A percentile compares a stretch with the other conserved stretches of the same genome.
These are phyloP conservation scores for Masticophis lateralis DNA, from an alignment of 2,797 vertebrate genomes.

Conservation along the genomic window DNA sequence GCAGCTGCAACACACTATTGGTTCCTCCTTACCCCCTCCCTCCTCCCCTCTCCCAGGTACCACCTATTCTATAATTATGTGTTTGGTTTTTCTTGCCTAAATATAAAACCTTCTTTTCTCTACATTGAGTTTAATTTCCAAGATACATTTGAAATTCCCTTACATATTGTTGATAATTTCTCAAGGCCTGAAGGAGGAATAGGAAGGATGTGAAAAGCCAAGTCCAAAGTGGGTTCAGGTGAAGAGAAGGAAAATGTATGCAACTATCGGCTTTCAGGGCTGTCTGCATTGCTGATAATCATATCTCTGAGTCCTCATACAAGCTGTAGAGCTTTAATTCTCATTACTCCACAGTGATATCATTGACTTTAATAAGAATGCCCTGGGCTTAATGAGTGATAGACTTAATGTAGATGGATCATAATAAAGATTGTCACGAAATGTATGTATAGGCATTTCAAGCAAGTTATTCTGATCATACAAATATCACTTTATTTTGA, in stretches of 20 bases:
- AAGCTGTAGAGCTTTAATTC: neutral
- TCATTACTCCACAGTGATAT: neutral
- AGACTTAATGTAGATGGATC: neutral
- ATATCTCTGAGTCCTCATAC: neutral
- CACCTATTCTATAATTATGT: neutral
- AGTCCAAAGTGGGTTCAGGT: neutral
- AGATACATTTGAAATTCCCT: neutral
- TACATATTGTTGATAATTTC: neutral
- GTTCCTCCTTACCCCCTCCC: too few relatives aligned
- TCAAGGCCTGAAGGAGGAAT: neutral
- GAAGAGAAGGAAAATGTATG: neutral
- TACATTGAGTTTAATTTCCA: neutral
- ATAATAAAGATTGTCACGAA: conserved; percentile 12
- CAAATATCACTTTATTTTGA: neutral
- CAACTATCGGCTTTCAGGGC: neutral
- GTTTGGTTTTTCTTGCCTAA: neutral
- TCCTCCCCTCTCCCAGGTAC: neutral
- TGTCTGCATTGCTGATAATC: neutral
- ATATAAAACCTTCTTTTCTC: neutral
- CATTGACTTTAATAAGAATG: neutral
- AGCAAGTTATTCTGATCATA: neutral
- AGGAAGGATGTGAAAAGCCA: too few relatives aligned
- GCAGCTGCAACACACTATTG: neutral
- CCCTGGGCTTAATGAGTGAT: neutral
- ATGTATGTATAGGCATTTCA: conserved; percentile 15